Evolutionary conservation across 1,140 invertebrate species (phyloP).

Genomic region (Drosophila sturtevanti): DNA sequence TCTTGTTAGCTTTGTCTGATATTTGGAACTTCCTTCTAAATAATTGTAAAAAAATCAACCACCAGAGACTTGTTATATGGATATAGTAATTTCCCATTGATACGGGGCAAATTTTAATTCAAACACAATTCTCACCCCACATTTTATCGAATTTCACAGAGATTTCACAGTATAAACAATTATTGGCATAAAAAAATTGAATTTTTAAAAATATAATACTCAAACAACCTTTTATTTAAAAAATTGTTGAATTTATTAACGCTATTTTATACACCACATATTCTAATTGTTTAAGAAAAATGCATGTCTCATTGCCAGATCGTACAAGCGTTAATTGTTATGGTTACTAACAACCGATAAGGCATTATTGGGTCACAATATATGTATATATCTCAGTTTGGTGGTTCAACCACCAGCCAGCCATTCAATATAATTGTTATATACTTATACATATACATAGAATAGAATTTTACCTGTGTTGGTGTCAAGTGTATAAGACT

Average conservation of each 20-base stretch:
- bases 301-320: neutral
- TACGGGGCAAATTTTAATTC: neutral
- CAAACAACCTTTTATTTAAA: neutral
- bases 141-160: neutral
- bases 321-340: neutral
- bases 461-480: conserved; percentile 90
- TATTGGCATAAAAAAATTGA: neutral
- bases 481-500: conserved; percentile 96
- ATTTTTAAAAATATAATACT: neutral
- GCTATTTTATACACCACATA: too few species aligned
- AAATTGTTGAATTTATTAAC: neutral
- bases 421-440: neutral
- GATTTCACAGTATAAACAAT: conserved; percentile 2
- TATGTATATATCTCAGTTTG: neutral
- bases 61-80: neutral
- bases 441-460: too few species aligned
- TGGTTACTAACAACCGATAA: neutral
- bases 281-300: neutral
- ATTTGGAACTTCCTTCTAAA: too few species aligned
- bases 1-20: too few species aligned
- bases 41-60: neutral
- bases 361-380: neutral
- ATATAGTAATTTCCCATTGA: neutral
- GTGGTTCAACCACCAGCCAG: neutral
- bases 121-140: neutral